Percentiles rank a stretch among this genome's conserved stretches.
phyloP scores from a whole-genome alignment of 1,140 invertebrate species.

The Apis dorsata region DNA sequence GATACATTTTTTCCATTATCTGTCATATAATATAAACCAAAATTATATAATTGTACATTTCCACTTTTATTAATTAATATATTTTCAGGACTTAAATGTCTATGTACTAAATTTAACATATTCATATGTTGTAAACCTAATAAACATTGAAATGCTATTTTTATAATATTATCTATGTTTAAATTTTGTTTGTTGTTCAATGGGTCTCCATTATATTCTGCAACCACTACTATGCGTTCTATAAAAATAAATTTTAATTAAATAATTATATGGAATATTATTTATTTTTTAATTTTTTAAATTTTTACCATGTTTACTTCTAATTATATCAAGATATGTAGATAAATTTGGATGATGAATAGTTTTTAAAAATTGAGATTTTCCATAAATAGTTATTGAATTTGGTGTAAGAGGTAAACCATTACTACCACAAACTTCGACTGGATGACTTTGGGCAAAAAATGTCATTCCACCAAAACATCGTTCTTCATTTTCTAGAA shows the following conservation, averaged over 20 bases:
- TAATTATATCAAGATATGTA: slow-evolving; percentile 93
- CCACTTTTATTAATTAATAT: slow-evolving; percentile 88
- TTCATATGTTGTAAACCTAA: slow-evolving; percentile 89
- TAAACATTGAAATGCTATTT: slow-evolving; percentile 86
- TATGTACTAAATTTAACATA: slow-evolving; percentile 86
- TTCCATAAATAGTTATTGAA: slow-evolving; percentile 95
- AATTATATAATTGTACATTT: slow-evolving; percentile 93
- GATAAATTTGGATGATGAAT: slow-evolving; percentile 91
- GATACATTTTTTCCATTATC: slow-evolving; percentile 90
- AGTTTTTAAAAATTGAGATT: slow-evolving; percentile 91
- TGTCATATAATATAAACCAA: slow-evolving; percentile 96
- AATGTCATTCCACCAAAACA: slow-evolving; percentile 92
- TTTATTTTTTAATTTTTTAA: slow-evolving; percentile 25
- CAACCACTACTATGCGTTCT: slow-evolving; percentile 95
- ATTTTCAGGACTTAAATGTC: slow-evolving; percentile 91
- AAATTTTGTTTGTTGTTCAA: slow-evolving; percentile 77
- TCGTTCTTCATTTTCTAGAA: slow-evolving; percentile 77
- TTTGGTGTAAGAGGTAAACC: slow-evolving; percentile 97
- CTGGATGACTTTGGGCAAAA: slow-evolving; percentile 93
- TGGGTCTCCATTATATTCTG: slow-evolving; percentile 90
- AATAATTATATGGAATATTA: background rate
- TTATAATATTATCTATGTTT: slow-evolving; percentile 80
- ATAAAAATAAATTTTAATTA: slow-evolving; percentile 69
- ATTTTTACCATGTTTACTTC: slow-evolving; percentile 94
- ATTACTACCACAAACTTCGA: slow-evolving; percentile 96